Conservation (phyloP, 1,140 invertebrate genomes). For the Ceratina japonica region DNA sequence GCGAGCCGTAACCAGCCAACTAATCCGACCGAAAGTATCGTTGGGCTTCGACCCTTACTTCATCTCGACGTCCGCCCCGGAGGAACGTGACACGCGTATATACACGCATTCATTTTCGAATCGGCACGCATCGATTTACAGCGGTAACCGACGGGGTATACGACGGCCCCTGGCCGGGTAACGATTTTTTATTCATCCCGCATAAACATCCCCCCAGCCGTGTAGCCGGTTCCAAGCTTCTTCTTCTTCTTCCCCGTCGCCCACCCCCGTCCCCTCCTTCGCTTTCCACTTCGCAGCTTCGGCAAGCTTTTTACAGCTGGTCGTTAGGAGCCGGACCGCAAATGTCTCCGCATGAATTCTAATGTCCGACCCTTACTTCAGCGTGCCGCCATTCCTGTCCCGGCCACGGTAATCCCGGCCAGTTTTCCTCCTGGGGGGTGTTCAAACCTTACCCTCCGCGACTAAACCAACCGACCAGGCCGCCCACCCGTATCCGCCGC, state of each 20-base stretch:
- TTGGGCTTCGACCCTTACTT: neutral
- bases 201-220: conserved; percentile 29
- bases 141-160: neutral
- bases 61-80: neutral
- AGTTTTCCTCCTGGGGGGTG: conserved; percentile 47
- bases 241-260: neutral
- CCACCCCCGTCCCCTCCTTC: conserved; percentile 40
- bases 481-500: neutral
- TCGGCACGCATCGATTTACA: neutral
- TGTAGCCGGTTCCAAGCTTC: conserved; percentile 4
- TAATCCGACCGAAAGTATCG: conserved; percentile 22
- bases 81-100: conserved; percentile 11
- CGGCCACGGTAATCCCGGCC: conserved; percentile 62
- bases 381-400: conserved; percentile 11
- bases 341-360: conserved; percentile 79
- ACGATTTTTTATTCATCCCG: conserved; percentile 55
- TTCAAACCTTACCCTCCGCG: neutral
- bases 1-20: neutral
- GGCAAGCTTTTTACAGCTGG: conserved; percentile 74
- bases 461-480: neutral
- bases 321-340: conserved; percentile 78
- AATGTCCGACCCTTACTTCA: conserved; percentile 68
- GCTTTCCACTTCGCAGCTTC: conserved; percentile 67
- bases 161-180: neutral
- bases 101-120: neutral